These are phyloP conservation scores for Acanthococcus lagerstroemiae DNA, from an alignment of 2,888 invertebrate genomes.

Conservation along the genomic window DNA sequence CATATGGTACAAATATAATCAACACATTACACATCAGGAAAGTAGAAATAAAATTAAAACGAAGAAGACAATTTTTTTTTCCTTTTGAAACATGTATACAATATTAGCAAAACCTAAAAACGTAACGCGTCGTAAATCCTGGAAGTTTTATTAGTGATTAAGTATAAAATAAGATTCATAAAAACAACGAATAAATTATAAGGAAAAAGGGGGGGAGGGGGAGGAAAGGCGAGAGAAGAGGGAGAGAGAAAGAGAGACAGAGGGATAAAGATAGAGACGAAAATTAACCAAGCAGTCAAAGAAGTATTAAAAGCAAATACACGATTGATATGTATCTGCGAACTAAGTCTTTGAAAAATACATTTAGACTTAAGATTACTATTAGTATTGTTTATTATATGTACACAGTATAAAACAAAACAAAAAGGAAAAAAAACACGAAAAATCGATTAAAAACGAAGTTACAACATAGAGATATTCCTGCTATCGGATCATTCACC, in stretches of 20 bases:
- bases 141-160: constrained; percentile 14
- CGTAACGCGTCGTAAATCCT: neutral
- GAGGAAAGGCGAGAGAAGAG: neutral
- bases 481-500: too few relatives aligned
- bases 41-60: constrained; percentile 14
- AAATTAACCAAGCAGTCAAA: constrained; percentile 21
- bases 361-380: constrained; percentile 14
- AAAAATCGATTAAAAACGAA: neutral
- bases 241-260: neutral
- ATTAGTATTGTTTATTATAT: constrained; percentile 15
- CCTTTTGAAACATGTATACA: neutral
- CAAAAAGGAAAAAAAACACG: neutral
- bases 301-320: constrained; percentile 16
- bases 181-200: neutral
- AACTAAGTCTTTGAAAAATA: constrained; percentile 22
- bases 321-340: constrained; percentile 22
- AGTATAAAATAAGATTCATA: constrained; percentile 9
- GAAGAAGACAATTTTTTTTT: neutral
- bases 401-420: constrained; percentile 7
- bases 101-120: neutral
- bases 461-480: neutral
- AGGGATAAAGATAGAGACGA: neutral
- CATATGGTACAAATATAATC: constrained; percentile 3
- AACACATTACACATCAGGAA: constrained; percentile 14
- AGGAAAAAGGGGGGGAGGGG: neutral